Evolutionary conservation across 2,797 vertebrate species (phyloP).

Genomic region (Pangasius krempfi): DNA sequence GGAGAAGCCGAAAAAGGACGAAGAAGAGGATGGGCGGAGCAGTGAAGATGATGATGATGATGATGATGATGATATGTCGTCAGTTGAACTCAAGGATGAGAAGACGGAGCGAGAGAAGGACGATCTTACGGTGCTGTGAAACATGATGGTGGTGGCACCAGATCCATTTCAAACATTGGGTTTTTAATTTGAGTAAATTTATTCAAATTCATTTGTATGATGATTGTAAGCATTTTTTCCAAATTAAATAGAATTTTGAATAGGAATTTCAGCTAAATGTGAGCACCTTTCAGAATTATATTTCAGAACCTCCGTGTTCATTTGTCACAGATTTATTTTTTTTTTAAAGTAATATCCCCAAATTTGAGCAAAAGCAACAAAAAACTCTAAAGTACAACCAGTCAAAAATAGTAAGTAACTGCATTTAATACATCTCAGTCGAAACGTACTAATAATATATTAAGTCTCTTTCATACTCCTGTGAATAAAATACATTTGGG

Average conservation of each 20-base stretch:
- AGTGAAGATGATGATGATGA: too few relatives aligned
- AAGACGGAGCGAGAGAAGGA: conserved; percentile 2
- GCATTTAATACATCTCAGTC: background rate
- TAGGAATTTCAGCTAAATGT: background rate
- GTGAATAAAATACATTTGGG: conserved; percentile 20
- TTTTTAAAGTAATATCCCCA: background rate
- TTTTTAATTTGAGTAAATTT: background rate
- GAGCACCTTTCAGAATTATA: background rate
- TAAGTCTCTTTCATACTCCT: conserved; percentile 23
- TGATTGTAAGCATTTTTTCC: background rate
- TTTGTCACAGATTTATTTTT: background rate
- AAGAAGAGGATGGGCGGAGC: background rate
- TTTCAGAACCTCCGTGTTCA: background rate
- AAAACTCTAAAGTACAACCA: background rate
- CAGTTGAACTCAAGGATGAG: conserved; percentile 17
- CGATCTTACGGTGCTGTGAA: conserved; percentile 33
- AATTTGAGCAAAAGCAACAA: background rate
- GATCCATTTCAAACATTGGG: background rate
- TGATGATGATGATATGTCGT: background rate
- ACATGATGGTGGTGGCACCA: background rate
- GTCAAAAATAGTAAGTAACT: conserved; percentile 3
- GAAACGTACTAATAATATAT: conserved; percentile 24
- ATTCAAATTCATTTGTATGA: background rate
- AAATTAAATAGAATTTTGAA: background rate
- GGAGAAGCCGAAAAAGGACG: background rate